Evolutionary conservation across 2,888 invertebrate genomes (phyloP), one percentile per base, ranked within the genome.

Genomic region (Mythimna albipuncta): DNA sequence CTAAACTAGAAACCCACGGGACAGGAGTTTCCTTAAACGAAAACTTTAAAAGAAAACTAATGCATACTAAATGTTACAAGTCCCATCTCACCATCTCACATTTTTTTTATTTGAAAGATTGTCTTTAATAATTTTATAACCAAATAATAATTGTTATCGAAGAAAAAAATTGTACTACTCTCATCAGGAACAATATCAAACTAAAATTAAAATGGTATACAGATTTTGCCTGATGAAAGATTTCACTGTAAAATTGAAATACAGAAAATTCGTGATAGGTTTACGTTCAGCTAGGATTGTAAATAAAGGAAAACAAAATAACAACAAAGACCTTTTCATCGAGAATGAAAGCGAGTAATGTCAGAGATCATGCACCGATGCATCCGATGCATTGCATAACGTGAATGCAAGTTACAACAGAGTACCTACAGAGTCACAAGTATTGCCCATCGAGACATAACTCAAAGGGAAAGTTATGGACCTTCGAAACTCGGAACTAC

Each of bases 381-480:
- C 74, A 76, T 52, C 59, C 44, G 21, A 55, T 54, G 44, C 61
- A 64, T 85, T 85, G 63, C 77, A 82, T 77, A 82, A 85, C 50
- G 61, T 64, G 69, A 72, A 71, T 67, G 67, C 72, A 77, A 76
- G 59, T 65, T 55, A 47, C 58, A 38, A 59, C 61, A 65, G 32
- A 62, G 9, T 62, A 44, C 62, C 62, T 62, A 62, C 26, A 64
- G 16, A 41, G 63, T 32, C 62, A 66, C 75, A 82, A 66, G 70
- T 77, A 47, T 47, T 47, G 65, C 70, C 67, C 35, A 69, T 63
- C 61, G 58, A 59, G 54, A 59, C 69, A 54, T 52, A 52, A 69
- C 52, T 75, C 13, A 55, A 80, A 82, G 75, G 76, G 84, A 84
- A 84, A 84, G 83, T 79, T 69, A 81, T 69, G 71, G 64, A 58